Base-by-base conservation (phyloP, 1,140 invertebrate species). In the Choristoneura fumiferana region DNA sequence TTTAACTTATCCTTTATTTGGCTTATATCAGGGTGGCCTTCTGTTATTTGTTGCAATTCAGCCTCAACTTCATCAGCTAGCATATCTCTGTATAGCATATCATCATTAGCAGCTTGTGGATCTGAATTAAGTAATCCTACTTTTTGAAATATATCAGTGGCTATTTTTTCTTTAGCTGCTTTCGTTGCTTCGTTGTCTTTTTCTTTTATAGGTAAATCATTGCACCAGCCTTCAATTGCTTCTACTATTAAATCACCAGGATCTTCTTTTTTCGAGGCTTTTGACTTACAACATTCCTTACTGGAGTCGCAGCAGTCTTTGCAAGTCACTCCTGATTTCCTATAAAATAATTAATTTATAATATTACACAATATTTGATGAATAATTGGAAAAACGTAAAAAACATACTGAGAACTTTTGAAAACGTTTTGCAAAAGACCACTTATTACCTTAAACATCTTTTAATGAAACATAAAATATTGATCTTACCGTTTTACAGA, bases 121-220 rank as follows among this genome's bases (percentile, higher is more conserved):
- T 72, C 65, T 18, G 62, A 58, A 66, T 71, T 81, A 4, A 81
- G 39, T 33, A 76, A 68, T 15, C 63, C 64, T n/a, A 71, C 37
- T 65, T 63, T 76, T 64, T 78, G 67, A 54, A 57, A 73, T 18
- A 79, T 49, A 54, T 67, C 70, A 13, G 40, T 73, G 14, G 71
- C 65, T 14, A 76, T 56, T 40, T 71, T 37, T 37, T 74, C 59
- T 63, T 72, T 79, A 4, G 67, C 45, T 8, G 15, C 38, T 35
- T 60, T 71, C 8, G 38, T 38, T 17, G 13, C 34, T 35, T 55
- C 37, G 22, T 70, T 45, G 34, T 62, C 57, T 13, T 63, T 63
- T 18, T 12, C 36, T 53, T 67, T 15, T 17, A 76, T 59, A 17
- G 73, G 71, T 36, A 78, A 40, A 14, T 59, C 55, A 15, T 67